Evolutionary conservation across 2,113 vertebrate genomes (phyloP), one percentile per base, ranked within the genome.

Genomic region (Mesoclemmys tuberculata): DNA sequence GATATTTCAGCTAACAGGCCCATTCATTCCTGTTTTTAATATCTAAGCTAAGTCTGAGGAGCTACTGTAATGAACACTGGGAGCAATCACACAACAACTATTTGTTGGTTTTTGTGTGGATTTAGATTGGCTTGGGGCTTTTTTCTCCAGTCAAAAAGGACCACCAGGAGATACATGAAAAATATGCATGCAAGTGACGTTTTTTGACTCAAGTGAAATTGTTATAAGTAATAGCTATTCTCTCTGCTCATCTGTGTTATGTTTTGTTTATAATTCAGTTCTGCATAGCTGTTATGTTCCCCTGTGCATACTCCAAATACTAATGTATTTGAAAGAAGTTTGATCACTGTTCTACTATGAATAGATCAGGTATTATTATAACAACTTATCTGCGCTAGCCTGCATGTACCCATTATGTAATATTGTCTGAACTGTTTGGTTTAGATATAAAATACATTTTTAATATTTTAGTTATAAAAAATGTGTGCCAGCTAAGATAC

Each of bases 141-240:
- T 1, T 4, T 41, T 10, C 1, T 4, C 48, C 41, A 29, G 3
- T 71, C 26, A 26, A 78, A 56, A 75, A n/a, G 8, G 1, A 56
- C 46, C 38, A 2, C 13, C 22, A 81, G 56, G 19, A 51, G 58
- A 68, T 54, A 12, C 12, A 10, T 41, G 75, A 81, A 58, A 89
- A 6, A 29, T 0, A 0, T 85, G 3, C 4, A 27, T 22, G 12
- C 3, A 78, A 12, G 12, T 46, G 1, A 0, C 75, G n/a, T 5
- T 95, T 35, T 85, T 56, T 24, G 10, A 27, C 11, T 3, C 54
- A 83, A 6, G 0, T 56, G 14, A 7, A 4, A 4, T 8, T 75
- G 38, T 75, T 75, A 44, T 14, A 75, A 75, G 6, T 44, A 5
- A 44, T 44, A 11, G 14, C 16, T 44, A 1, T 31, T 81, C 61